Base-by-base conservation (phyloP, 2,797 vertebrate genomes). In the Hybognathus amarus region DNA sequence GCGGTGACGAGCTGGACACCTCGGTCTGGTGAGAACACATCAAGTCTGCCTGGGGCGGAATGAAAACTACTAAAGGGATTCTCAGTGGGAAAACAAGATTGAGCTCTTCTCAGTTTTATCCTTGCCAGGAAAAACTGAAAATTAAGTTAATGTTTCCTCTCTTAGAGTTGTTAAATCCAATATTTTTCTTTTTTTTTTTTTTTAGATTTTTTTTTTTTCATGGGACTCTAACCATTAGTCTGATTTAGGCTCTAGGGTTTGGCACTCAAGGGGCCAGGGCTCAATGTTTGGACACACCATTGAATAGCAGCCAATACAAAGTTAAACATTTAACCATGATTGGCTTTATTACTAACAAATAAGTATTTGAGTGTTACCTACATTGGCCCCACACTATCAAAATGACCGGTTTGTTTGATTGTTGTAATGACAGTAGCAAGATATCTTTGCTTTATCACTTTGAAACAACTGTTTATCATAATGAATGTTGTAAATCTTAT, bases 1-100 rank as follows among this genome's bases (percentile, higher is more conserved):
- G 94, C 87, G 96, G 95, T 22, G 95, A 97, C 9, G 94, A 97
- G 77, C 85, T 97, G 90, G 97, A 99, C 93, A 96, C 95, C 90
- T 96, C 97, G 86, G 93, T 99, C 86, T 98, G 97, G 98, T 99
- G 94, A 94, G 93, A 74, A 74, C 27, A 71, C 63, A 33, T 38
- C 50, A 71, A 40, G 18, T 75, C 40, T 45, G 38, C 70, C 22
- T 38, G 30, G 33, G 80, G 40, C 15, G 3, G 42, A 20, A 8
- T 50, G 56, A 63, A 81, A 81, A 73, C 63, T 61, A 71, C 68
- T 12, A 71, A 71, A 63, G 68, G 79, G 59, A 73, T 74, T 74
- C 80, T 74, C 69, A 64, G 22, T 24, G 69, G 80, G 69, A 18
- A 38, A 74, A 79, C 38, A 82, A 74, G 54, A 74, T 27, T 64